Percentiles rank a stretch among this genome's conserved stretches.
Evolutionary conservation across 1,140 invertebrate genomes (phyloP).

Genomic region (Eubasilissa regina): DNA sequence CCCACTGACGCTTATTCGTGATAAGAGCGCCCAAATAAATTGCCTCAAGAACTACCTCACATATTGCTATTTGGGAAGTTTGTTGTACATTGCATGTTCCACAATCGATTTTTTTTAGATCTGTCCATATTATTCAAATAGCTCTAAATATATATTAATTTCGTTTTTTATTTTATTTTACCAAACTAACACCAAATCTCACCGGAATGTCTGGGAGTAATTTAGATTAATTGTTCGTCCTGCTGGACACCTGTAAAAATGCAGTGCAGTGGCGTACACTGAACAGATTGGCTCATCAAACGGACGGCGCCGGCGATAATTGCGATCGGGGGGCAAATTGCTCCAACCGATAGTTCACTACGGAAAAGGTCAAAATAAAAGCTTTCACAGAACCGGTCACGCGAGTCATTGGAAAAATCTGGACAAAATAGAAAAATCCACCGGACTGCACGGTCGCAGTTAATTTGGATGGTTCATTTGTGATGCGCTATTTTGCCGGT

Average conservation of each 20-base stretch:
- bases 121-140: too few relatives aligned
- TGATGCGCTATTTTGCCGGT: not conserved
- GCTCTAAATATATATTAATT: too few relatives aligned
- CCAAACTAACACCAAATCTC: too few relatives aligned
- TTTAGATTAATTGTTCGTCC: conserved; percentile 11
- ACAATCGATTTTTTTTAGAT: too few relatives aligned
- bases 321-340: conserved; percentile 30
- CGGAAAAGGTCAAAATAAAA: conserved; percentile 17
- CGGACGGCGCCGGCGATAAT: conserved; percentile 50
- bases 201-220: too few relatives aligned
- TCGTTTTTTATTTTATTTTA: too few relatives aligned
- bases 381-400: conserved; percentile 2
- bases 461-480: conserved; percentile 6
- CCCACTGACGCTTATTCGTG: too few relatives aligned
- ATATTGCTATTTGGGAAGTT: too few relatives aligned
- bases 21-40: too few relatives aligned
- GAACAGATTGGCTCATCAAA: conserved; percentile 47
- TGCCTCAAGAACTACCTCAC: too few relatives aligned
- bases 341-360: conserved; percentile 1
- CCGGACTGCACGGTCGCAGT: conserved; percentile 7
- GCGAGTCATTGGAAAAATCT: conserved; percentile 51
- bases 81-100: too few relatives aligned
- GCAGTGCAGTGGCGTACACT: conserved; percentile 5
- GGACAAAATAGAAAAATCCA: conserved; percentile 29
- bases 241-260: conserved; percentile 28